phyloP scores from a whole-genome alignment of 2,888 invertebrate species.

The Suillia variegata region DNA sequence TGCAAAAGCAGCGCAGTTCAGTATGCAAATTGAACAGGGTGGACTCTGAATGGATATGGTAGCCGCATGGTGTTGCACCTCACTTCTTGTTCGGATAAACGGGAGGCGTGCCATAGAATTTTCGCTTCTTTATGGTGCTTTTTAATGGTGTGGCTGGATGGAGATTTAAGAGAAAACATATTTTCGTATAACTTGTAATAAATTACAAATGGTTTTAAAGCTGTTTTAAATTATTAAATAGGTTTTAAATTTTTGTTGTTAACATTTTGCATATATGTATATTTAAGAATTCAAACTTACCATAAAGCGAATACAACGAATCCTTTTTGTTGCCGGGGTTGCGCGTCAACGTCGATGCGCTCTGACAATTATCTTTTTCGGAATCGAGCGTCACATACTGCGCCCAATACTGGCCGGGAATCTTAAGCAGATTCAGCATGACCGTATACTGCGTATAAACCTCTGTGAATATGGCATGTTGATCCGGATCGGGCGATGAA shows the following conservation, averaged over 20 bases:
- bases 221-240: not conserved
- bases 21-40: no score
- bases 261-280: slow-evolving; percentile 6
- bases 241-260: slow-evolving; percentile 1
- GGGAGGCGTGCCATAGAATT: slow-evolving; percentile 54
- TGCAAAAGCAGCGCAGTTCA: slow-evolving; percentile 1
- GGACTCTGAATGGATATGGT: no score
- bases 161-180: not conserved
- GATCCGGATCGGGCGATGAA: slow-evolving; percentile 74
- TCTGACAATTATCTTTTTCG: slow-evolving; percentile 35
- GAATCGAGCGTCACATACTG: slow-evolving; percentile 44
- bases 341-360: slow-evolving; percentile 28
- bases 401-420: slow-evolving; percentile 78
- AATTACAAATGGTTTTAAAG: no score
- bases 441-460: slow-evolving; percentile 77
- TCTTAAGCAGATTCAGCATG: slow-evolving; percentile 71
- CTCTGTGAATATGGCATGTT: slow-evolving; percentile 75
- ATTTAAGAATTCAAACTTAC: slow-evolving; percentile 35
- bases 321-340: slow-evolving; percentile 45
- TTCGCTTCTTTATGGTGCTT: slow-evolving; percentile 56
- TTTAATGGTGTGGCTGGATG: slow-evolving; percentile 55
- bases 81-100: slow-evolving; percentile 49
- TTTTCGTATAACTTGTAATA: no score
- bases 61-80: no score
- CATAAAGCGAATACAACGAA: slow-evolving; percentile 47